Base-by-base conservation (phyloP, 2,797 vertebrate genomes). In the Chaunax sp. region DNA sequence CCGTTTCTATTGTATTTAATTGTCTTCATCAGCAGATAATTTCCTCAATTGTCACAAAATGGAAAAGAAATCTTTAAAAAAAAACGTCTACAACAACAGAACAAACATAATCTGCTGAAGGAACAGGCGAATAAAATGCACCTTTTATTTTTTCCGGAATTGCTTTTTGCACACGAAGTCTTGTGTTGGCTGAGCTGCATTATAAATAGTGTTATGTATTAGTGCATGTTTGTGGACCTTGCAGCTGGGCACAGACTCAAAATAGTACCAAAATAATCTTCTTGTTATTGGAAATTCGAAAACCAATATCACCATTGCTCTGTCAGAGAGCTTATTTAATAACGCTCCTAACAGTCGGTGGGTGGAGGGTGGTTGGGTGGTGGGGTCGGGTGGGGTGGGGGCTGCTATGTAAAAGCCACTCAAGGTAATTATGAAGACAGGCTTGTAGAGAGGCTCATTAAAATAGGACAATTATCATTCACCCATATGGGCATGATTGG, bases 381-480 rank as follows among this genome's bases (percentile, higher is more conserved):
- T 5, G 13, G 66, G 45, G 33, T 28, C 2, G 35, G 6, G 25
- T n/a, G 28, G 19, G 50, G 20, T 26, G 18, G 9, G 6, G 16
- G 20, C 23, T 64, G 44, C 38, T 40, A 40, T 57, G 51, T 46
- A 44, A 35, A 40, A 62, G 53, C 41, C 70, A 74, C 55, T 64
- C 49, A 43, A 56, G 28, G 71, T 53, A 83, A 83, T 86, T 82
- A 80, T 45, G 9, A 63, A 51, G 49, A 71, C 59, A 63, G 74
- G 44, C 64, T 84, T 47, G 55, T 53, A 64, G 55, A 81, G 58
- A 60, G 60, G 60, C 54, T 72, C 68, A 84, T 82, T 75, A 69
- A 87, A 85, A 87, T 69, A 63, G 78, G 59, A 49, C 61, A 53
- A 49, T 51, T 41, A 66, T 75, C 23, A 69, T 77, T 68, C 63